Conservation (phyloP, 1,140 invertebrate species). For the Ericerus pela region DNA sequence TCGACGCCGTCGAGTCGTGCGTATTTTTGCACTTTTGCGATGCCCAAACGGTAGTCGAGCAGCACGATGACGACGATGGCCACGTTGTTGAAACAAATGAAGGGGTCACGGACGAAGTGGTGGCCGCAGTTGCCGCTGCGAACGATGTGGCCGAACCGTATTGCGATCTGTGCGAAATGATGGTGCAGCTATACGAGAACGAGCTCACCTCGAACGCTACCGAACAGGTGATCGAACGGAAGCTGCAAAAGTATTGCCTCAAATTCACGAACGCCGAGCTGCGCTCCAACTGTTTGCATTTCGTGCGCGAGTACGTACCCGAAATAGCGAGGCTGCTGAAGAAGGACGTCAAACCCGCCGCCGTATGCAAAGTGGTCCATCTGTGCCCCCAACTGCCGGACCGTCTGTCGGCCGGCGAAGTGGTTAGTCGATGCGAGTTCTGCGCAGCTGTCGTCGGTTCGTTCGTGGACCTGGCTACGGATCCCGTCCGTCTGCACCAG, state of each 20-base stretch:
- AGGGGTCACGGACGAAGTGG: no score
- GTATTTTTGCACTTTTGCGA: slow-evolving; percentile 10
- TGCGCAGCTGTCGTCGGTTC: no score
- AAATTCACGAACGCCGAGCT: background rate
- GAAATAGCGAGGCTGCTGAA: background rate
- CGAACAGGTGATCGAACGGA: background rate
- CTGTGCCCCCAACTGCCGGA: background rate
- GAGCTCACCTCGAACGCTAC: background rate
- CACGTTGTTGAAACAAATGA: background rate
- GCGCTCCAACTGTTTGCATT: background rate
- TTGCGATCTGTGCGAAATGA: no score
- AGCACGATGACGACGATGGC: background rate
- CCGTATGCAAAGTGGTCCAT: background rate
- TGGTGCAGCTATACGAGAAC: background rate
- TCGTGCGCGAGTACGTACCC: background rate
- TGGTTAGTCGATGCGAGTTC: no score
- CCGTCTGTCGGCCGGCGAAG: no score
- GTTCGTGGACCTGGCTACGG: no score
- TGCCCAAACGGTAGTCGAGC: background rate
- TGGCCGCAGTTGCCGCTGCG: no score
- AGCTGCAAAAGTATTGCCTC: background rate
- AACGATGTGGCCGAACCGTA: no score
- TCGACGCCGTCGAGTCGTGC: slow-evolving; percentile 13
- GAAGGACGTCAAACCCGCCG: background rate
- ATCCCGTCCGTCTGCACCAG: no score